phyloP scores from a whole-genome alignment of 2,797 vertebrate genomes.

The Oreochromis grahami region DNA sequence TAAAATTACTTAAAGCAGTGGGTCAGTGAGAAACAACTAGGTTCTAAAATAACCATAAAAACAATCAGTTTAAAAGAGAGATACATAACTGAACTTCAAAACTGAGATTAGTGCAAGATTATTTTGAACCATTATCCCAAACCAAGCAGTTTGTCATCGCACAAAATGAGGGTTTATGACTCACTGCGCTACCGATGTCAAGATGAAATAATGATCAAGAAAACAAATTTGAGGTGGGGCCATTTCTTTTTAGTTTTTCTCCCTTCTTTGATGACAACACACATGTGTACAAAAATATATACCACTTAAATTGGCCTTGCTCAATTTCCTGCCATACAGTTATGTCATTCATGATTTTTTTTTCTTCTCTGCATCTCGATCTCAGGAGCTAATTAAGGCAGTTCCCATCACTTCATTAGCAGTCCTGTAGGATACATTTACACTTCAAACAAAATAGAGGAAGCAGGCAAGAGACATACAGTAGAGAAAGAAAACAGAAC shows the following conservation, averaged over 20 bases:
- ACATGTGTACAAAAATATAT: not conserved
- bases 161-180: too few relatives aligned
- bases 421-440: not conserved
- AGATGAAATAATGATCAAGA: not conserved
- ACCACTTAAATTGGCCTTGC: not conserved
- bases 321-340: not conserved
- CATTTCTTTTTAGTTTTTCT: not conserved
- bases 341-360: not conserved
- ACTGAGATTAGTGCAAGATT: not conserved
- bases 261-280: not conserved
- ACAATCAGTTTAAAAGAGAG: accelerated
- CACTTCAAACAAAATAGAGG: conserved; percentile 2
- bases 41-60: not conserved
- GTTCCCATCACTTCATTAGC: not conserved
- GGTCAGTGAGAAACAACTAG: not conserved
- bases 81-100: not conserved
- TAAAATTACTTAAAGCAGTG: not conserved
- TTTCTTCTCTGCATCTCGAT: not conserved
- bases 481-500: not conserved
- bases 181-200: too few relatives aligned
- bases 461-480: not conserved
- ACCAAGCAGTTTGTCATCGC: too few relatives aligned
- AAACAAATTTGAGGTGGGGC: not conserved
- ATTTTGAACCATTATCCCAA: not conserved
- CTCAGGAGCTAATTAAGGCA: not conserved